Evolutionary conservation across 2,113 vertebrate species (phyloP).

Genomic region (Brevimyrus niger): DNA sequence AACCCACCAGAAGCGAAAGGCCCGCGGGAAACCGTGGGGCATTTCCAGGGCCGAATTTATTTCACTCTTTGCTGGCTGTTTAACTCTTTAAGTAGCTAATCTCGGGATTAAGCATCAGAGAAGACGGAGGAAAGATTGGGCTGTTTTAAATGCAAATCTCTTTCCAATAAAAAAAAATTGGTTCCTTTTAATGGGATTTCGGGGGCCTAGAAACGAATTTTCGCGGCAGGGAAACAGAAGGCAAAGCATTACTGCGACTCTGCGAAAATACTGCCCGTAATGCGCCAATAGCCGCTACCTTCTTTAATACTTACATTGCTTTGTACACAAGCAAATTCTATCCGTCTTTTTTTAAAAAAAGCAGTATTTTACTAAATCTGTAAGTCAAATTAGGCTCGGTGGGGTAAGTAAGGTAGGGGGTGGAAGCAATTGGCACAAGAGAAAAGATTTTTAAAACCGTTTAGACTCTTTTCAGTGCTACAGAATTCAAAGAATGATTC

Average conservation of each 20-base stretch:
- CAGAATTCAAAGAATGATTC: conserved; percentile 15
- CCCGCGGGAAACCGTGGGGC: conserved; percentile 28
- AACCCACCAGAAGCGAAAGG: conserved; percentile 18
- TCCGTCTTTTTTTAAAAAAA: background rate
- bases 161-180: conserved; percentile 69
- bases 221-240: conserved; percentile 56
- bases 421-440: background rate
- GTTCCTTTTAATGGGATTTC: conserved; percentile 76
- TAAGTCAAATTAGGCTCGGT: conserved; percentile 15
- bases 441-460: background rate
- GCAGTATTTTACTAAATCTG: conserved; percentile 1
- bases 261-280: background rate
- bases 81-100: conserved; percentile 66
- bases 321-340: background rate
- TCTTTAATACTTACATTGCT: background rate
- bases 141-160: conserved; percentile 75
- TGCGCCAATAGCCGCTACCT: background rate
- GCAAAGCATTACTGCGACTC: conserved; percentile 45
- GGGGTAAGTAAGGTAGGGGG: background rate
- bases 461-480: conserved; percentile 3
- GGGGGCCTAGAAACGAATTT: conserved; percentile 63
- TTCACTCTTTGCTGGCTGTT: conserved; percentile 57
- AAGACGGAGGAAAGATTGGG: conserved; percentile 40
- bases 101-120: conserved; percentile 56
- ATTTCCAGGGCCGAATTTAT: conserved; percentile 34